phyloP scores from a whole-genome alignment of 2,888 invertebrate species.

The Balanococcus diminutus region DNA sequence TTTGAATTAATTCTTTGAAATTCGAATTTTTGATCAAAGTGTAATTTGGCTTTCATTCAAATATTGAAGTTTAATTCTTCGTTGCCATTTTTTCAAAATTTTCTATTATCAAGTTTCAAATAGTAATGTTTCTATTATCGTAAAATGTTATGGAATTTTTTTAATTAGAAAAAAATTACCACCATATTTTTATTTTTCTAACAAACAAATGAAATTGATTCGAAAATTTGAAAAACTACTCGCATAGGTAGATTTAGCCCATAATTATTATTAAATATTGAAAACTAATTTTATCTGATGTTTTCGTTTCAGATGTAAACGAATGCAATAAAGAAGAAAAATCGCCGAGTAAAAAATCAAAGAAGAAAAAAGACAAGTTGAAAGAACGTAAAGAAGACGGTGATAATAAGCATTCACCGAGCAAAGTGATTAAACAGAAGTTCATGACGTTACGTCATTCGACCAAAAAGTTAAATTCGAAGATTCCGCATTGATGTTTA shows the following conservation, averaged over 20 bases:
- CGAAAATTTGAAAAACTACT: not conserved
- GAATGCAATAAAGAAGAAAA: conserved; percentile 47
- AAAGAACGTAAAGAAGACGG: conserved; percentile 46
- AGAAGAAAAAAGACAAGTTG: conserved; percentile 56
- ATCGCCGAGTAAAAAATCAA: conserved; percentile 48
- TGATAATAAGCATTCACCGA: conserved; percentile 49
- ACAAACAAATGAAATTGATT: not conserved
- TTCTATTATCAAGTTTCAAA: too few relatives aligned
- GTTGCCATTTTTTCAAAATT: too few relatives aligned
- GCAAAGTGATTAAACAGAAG: conserved; percentile 56
- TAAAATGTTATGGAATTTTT: too few relatives aligned
- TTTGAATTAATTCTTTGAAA: too few relatives aligned
- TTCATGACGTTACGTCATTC: conserved; percentile 56
- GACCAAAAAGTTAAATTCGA: conserved; percentile 53
- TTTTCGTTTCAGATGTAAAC: conserved; percentile 37
- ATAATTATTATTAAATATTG: not conserved
- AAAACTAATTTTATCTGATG: not conserved
- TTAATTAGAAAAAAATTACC: too few relatives aligned
- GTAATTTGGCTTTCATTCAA: too few relatives aligned
- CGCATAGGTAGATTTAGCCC: not conserved
- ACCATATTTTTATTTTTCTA: too few relatives aligned
- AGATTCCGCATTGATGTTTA: not conserved
- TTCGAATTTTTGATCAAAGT: too few relatives aligned
- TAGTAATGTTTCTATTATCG: too few relatives aligned
- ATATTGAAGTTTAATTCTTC: too few relatives aligned